Base-by-base conservation (phyloP, 2,797 vertebrate genomes). In the Pseudopleuronectes americanus region DNA sequence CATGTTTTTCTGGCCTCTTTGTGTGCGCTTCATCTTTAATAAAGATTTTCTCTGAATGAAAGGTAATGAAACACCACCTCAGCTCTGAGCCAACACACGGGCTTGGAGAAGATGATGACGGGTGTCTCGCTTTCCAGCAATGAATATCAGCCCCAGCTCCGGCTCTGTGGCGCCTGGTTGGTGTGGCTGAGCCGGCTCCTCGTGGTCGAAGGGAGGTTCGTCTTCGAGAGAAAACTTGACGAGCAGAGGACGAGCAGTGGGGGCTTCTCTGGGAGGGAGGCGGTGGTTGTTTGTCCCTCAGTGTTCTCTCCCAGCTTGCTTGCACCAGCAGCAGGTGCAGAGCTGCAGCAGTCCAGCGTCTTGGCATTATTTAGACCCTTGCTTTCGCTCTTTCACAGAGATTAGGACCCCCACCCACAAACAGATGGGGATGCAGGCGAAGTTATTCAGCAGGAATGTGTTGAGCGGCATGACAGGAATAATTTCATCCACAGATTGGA, bases 301-400 rank as follows among this genome's bases (percentile, higher is more conserved):
- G 31, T 59, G 45, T 36, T 59, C 26, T 54, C 63, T 86, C 68
- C 71, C 88, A 84, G 81, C 87, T 87, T 83, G 69, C 77, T 77
- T 41, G 56, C 60, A n/a, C 76, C 72, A 71, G 72, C 76, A 92
- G 90, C 93, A 94, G 93, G 93, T 95, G 93, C 89, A 81, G 73
- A 72, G 54, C 77, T 83, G 65, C 87, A 70, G 67, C 79, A 83
- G 68, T 66, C 59, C 67, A 80, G 91, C 92, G 92, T 93, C 92
- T 93, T 92, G 93, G 80, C 84, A 90, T 88, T 90, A 87, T 94
- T 92, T 92, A 91, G 87, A 84, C 79, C 72, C 68, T 76, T 68
- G 74, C 80, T 79, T 68, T 10, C 76, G 59, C 41, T 43, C 41
- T 71, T 60, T 6, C 76, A 85, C 57, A 52, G 74, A 71, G 90